Evolutionary conservation across 2,888 invertebrate species (phyloP), one percentile per base, ranked within the genome.

Genomic region (Tuta absoluta): DNA sequence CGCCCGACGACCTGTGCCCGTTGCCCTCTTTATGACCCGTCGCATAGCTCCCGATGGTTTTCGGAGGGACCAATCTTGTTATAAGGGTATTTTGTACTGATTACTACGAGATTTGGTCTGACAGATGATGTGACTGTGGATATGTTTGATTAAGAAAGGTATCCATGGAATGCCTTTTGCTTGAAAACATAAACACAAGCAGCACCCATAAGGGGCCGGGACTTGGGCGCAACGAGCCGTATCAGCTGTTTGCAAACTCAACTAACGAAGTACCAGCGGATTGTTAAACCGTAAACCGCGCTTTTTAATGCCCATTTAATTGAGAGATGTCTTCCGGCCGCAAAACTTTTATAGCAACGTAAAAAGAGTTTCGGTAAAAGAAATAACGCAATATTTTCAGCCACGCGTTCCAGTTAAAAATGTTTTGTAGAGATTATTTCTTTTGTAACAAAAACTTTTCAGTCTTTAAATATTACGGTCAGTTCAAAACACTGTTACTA

Each of bases 191-290:
- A 84, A 51, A 82, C 81, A 78, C n/a, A n/a, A n/a, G n/a, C n/a
- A n/a, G n/a, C n/a, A 77, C 78, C 76, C 78, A 81, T 72, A 77
- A 80, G 75, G 71, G 72, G 73, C 75, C 75, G 75, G 75, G 80
- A 82, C 76, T 81, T 77, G 73, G 74, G 66, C 68, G 70, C 72
- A 69, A 72, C 68, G 71, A 78, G 75, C 75, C 74, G 78, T 79
- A 81, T 82, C 81, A 81, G 82, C 77, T 78, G 78, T 80, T 80
- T 74, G 77, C 76, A 69, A 85, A 85, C 80, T 82, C 72, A 69
- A 78, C 79, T 84, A 82, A 83, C 80, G 77, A 85, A n/a, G 78
- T 78, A 75, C 53, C 74, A 73, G 75, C 72, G 73, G 75, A 77
- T 76, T 77, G 75, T 80, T 79, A 75, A 76, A 74, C 70, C 75